Evolutionary conservation across 2,113 vertebrate species (phyloP).

Genomic region (Myotis lucifugus): DNA sequence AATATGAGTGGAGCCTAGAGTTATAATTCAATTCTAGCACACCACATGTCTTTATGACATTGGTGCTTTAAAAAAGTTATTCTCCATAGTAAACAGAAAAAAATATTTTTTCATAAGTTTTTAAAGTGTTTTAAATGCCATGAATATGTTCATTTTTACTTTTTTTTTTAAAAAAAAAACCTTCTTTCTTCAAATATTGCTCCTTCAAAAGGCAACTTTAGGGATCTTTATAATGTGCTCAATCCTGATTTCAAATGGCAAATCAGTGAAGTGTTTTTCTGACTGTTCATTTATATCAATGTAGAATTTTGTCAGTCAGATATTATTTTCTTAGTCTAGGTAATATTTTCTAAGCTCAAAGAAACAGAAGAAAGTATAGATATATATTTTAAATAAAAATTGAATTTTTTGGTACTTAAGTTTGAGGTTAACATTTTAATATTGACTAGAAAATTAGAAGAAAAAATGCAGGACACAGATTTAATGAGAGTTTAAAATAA

Average conservation of each 20-base stretch:
- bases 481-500: not conserved
- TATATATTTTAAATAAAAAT: not conserved
- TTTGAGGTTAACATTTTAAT: constrained; percentile 13
- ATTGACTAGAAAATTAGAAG: constrained; percentile 40
- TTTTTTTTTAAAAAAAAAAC: not conserved
- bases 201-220: not conserved
- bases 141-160: not conserved
- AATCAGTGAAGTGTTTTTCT: not conserved
- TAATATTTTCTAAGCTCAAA: constrained; percentile 4
- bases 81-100: constrained; percentile 43
- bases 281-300: not conserved
- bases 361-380: not conserved
- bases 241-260: not conserved
- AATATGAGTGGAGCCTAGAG: constrained; percentile 62
- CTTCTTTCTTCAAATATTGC: not conserved
- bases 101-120: not conserved
- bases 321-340: not conserved
- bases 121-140: constrained; percentile 23
- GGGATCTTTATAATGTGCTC: not conserved
- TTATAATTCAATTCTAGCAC: constrained; percentile 63
- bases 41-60: constrained; percentile 42
- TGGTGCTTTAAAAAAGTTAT: constrained; percentile 3
- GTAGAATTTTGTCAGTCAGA: not conserved
- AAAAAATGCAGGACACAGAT: not conserved
- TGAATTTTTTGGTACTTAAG: not conserved